These are phyloP conservation scores for Limanda limanda DNA, from an alignment of 2,113 vertebrate genomes.

Conservation along the genomic window DNA sequence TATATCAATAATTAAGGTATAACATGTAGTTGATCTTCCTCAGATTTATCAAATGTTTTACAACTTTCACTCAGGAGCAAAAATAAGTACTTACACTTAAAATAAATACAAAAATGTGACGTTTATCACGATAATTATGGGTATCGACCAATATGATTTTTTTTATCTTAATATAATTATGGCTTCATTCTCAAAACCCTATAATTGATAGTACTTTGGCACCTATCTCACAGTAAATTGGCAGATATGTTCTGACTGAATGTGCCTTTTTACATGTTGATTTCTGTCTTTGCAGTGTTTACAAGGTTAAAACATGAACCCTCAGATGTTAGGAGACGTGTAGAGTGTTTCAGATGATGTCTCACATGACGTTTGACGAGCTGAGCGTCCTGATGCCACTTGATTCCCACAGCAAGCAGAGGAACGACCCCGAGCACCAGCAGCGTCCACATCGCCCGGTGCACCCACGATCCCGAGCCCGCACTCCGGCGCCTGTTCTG, in stretches of 20 bases:
- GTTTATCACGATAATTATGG: too few species aligned
- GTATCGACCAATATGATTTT: too few species aligned
- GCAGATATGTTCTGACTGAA: background rate
- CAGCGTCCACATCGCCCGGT: constrained; percentile 59
- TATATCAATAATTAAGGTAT: too few species aligned
- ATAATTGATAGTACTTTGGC: background rate
- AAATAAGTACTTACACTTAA: too few species aligned
- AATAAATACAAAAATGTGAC: too few species aligned
- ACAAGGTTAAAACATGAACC: background rate
- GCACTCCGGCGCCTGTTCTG: constrained; percentile 27
- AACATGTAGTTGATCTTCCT: too few species aligned
- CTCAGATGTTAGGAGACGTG: background rate
- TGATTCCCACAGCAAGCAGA: constrained; percentile 73
- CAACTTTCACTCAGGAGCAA: too few species aligned
- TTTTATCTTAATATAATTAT: background rate
- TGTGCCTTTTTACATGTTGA: background rate
- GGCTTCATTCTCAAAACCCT: background rate
- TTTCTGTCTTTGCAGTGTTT: background rate
- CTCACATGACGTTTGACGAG: constrained; percentile 80
- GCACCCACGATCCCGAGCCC: constrained; percentile 50
- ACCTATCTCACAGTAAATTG: background rate
- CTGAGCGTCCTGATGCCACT: constrained; percentile 72
- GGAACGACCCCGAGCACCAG: constrained; percentile 73
- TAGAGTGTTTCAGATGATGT: constrained; percentile 25
- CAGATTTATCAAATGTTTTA: too few species aligned